Evolutionary conservation across 2,888 invertebrate species (phyloP).

Genomic region (Heteromurus nitidus): DNA sequence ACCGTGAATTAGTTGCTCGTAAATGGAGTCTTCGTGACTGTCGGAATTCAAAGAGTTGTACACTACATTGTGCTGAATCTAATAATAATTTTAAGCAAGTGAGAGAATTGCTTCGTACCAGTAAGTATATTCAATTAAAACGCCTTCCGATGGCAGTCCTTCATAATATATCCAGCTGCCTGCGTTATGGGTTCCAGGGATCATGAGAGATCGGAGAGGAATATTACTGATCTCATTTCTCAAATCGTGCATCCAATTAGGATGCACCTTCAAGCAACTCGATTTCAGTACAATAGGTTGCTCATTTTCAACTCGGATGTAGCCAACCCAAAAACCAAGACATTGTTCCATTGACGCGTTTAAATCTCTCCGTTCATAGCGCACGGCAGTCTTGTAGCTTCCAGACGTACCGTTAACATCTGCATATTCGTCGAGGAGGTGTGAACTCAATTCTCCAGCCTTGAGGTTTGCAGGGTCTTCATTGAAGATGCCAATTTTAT

Average conservation of each 20-base stretch:
- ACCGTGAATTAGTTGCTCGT: constrained; percentile 85
- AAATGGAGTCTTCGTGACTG: constrained; percentile 86
- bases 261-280: constrained; percentile 85
- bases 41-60: too few relatives aligned
- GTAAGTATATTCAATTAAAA: constrained; percentile 48
- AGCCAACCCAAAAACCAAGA: constrained; percentile 74
- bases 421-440: constrained; percentile 4
- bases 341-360: constrained; percentile 67
- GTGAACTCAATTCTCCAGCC: constrained; percentile 10
- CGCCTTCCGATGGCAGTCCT: constrained; percentile 73
- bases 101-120: neutral
- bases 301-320: constrained; percentile 73
- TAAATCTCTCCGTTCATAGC: constrained; percentile 35
- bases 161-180: constrained; percentile 79
- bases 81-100: neutral
- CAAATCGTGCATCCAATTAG: constrained; percentile 88
- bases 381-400: constrained; percentile 34
- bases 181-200: constrained; percentile 84
- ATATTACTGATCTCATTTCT: constrained; percentile 77
- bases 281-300: constrained; percentile 70
- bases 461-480: constrained; percentile 71
- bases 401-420: constrained; percentile 11
- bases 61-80: neutral
- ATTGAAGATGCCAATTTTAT: constrained; percentile 74
- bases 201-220: constrained; percentile 80